Percentiles rank a stretch among this genome's conserved stretches.
Evolutionary conservation across 2,888 invertebrate genomes (phyloP).

Genomic region (Microctonus aethiopoides): DNA sequence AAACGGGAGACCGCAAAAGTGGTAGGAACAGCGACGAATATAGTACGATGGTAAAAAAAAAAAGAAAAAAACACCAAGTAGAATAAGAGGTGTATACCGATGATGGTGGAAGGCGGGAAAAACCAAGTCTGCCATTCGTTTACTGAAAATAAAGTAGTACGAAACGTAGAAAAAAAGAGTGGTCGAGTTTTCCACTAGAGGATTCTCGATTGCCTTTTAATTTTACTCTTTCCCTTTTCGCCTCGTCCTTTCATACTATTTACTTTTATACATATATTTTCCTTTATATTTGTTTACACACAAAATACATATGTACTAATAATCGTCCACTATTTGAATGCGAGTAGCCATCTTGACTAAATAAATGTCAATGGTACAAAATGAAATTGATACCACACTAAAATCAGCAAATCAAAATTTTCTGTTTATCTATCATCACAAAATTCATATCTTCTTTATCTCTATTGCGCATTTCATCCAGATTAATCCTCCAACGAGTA

Average conservation of each 20-base stretch:
- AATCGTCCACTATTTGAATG: background rate
- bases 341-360: background rate
- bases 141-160: constrained; percentile 26
- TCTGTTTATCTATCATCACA: constrained; percentile 3
- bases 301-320: too few relatives aligned
- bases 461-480: background rate
- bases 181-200: background rate
- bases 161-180: background rate
- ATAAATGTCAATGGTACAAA: background rate
- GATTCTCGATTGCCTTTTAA: constrained; percentile 39
- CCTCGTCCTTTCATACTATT: constrained; percentile 12
- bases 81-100: background rate
- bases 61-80: background rate
- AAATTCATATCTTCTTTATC: constrained; percentile 20
- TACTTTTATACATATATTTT: background rate
- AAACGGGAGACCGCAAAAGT: constrained; percentile 17
- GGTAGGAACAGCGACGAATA: constrained; percentile 14
- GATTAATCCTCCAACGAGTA: constrained; percentile 9
- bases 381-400: background rate
- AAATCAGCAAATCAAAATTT: background rate
- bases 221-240: constrained; percentile 17
- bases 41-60: background rate
- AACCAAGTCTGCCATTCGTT: constrained; percentile 15
- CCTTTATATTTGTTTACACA: too few relatives aligned
- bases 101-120: background rate